Percentiles rank a stretch among this genome's conserved stretches.
Conservation (phyloP, 2,888 invertebrate species). For the Deilephila elpenor region DNA sequence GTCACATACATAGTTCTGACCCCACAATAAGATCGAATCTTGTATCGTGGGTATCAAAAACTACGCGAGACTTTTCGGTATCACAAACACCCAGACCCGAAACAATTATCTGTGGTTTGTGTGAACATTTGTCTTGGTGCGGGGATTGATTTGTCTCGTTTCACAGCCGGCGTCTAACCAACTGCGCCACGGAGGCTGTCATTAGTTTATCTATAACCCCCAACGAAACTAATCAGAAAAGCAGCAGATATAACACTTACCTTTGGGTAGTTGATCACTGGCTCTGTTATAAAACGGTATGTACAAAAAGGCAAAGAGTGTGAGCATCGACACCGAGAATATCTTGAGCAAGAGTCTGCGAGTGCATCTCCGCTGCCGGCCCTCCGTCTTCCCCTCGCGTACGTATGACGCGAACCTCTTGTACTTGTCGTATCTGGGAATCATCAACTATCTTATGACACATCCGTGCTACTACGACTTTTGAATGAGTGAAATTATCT, state of each 20-base stretch:
- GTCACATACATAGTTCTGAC: too few relatives aligned
- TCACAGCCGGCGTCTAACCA: too few relatives aligned
- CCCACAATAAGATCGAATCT: too few relatives aligned
- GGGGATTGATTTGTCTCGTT: too few relatives aligned
- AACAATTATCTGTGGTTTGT: too few relatives aligned
- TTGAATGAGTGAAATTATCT: neutral
- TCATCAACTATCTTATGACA: neutral
- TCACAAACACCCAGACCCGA: too few relatives aligned
- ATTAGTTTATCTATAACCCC: too few relatives aligned
- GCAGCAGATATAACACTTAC: slow-evolving; percentile 37
- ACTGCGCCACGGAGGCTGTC: too few relatives aligned
- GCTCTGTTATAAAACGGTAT: slow-evolving; percentile 79
- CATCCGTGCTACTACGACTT: neutral
- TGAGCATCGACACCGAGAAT: slow-evolving; percentile 73
- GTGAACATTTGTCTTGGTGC: too few relatives aligned
- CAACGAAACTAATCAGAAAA: too few relatives aligned
- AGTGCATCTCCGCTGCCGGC: slow-evolving; percentile 61
- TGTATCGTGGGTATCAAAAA: too few relatives aligned
- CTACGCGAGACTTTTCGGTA: too few relatives aligned
- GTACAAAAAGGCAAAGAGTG: slow-evolving; percentile 76
- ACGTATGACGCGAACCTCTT: slow-evolving; percentile 53
- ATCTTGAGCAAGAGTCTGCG: slow-evolving; percentile 70
- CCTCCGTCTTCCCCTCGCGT: slow-evolving; percentile 49
- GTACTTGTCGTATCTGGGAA: slow-evolving; percentile 43
- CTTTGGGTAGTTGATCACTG: slow-evolving; percentile 62